Evolutionary conservation across 2,797 vertebrate genomes (phyloP).

Genomic region (Limosa lapponica): DNA sequence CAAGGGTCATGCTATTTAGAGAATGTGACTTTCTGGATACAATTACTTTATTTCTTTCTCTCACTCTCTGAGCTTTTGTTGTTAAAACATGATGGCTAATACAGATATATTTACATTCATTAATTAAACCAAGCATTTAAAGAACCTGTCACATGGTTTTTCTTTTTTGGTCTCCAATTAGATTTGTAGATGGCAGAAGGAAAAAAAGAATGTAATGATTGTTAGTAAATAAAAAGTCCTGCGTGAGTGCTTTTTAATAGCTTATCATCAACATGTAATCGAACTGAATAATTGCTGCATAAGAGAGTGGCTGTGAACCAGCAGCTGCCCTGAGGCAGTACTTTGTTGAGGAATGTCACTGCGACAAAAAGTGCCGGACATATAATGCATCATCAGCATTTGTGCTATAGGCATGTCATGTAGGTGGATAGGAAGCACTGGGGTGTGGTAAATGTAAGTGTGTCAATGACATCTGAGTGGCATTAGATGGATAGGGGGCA

Average conservation of each 20-base stretch:
- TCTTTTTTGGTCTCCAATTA: background rate
- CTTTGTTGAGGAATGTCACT: constrained; percentile 66
- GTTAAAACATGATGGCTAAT: background rate
- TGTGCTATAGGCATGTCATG: constrained; percentile 35
- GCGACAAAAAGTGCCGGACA: constrained; percentile 45
- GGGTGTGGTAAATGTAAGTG: constrained; percentile 59
- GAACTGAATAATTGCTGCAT: constrained; percentile 66
- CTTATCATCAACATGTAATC: constrained; percentile 69
- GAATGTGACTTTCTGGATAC: background rate
- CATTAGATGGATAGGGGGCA: constrained; percentile 71
- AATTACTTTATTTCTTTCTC: background rate
- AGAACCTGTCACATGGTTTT: background rate
- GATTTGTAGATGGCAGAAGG: constrained; percentile 10
- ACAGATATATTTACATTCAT: background rate
- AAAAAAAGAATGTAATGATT: background rate
- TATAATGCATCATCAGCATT: constrained; percentile 58
- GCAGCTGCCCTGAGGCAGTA: constrained; percentile 51
- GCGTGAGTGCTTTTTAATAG: constrained; percentile 66
- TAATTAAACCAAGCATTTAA: background rate
- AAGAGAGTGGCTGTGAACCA: constrained; percentile 37
- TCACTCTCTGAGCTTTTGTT: background rate
- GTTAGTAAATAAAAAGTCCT: constrained; percentile 70
- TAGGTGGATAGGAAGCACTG: constrained; percentile 65
- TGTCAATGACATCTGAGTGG: constrained; percentile 64
- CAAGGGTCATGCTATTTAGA: background rate